phyloP scores from a whole-genome alignment of 2,888 invertebrate species.

The Ectemnius continuus region DNA sequence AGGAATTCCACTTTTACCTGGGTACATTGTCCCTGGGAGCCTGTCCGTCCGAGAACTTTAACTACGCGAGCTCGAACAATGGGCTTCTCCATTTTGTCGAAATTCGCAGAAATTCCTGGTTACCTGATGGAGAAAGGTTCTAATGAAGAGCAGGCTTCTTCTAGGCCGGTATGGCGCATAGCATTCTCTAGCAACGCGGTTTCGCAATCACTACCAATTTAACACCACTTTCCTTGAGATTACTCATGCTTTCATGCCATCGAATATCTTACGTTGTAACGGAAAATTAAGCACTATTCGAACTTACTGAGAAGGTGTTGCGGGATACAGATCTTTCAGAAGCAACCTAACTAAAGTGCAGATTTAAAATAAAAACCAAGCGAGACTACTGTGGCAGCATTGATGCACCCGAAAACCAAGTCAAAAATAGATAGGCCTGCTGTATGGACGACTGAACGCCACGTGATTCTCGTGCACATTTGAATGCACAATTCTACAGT shows the following conservation, averaged over 20 bases:
- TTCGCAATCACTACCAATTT: too few relatives aligned
- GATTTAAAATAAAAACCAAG: constrained; percentile 5
- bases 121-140: background rate
- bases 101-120: background rate
- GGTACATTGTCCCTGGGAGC: constrained; percentile 99
- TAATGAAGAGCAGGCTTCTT: too few relatives aligned
- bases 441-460: constrained; percentile 29
- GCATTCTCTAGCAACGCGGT: too few relatives aligned
- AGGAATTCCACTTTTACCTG: constrained; percentile 99
- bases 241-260: too few relatives aligned
- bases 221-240: too few relatives aligned
- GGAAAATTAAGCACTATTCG: background rate
- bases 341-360: background rate
- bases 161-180: too few relatives aligned
- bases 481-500: background rate
- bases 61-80: constrained; percentile 94
- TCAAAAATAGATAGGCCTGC: constrained; percentile 38
- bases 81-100: constrained; percentile 87
- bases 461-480: constrained; percentile 27
- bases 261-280: too few relatives aligned
- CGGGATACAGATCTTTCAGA: background rate
- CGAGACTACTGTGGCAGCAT: constrained; percentile 42
- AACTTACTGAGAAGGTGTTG: constrained; percentile 1
- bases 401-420: constrained; percentile 25
- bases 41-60: constrained; percentile 98